Evolutionary conservation across 1,140 invertebrate genomes (phyloP), one percentile per base, ranked within the genome.

Genomic region (Littorina saxatilis): DNA sequence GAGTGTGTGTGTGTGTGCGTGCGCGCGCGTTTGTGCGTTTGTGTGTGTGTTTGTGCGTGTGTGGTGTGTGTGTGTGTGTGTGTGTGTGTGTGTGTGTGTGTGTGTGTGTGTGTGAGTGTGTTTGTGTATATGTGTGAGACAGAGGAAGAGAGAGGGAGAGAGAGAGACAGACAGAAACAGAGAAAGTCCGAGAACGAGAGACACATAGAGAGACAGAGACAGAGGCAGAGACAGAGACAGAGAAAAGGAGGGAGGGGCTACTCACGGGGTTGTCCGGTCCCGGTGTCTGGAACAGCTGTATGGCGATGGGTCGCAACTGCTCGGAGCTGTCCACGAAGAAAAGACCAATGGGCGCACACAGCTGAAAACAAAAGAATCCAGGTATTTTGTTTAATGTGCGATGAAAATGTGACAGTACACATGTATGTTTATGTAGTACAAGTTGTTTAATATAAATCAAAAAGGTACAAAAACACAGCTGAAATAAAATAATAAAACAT

Each of bases 261-360:
- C 91, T 91, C 90, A 94, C 93, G 9, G 92, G 93, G 86, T 94
- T 94, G 52, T 93, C 88, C 17, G 87, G 86, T 27, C 86, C 89
- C 80, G 91, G 92, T 66, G 92, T 70, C 83, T 94, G 93, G 79
- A 91, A 91, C 23, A 94, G 85, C 81, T 94, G 93, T 61, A 94
- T 94, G 1, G 93, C 93, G 40, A 94, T 88, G 9, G 93, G 93
- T 47, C 92, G 83, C 27, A 94, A 83, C 17, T 92, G 87, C 63
- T 91, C 89, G 39, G 93, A 88, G n/a, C 83, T 85, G 70, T 90
- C 90, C 15, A 93, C 80, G 75, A 91, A 92, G 84, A 94, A 94
- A 47, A 94, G 85, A 0, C 91, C 93, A 17, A 94, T 88, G 20
- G 93, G 93, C 79, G 89, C 83, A 81, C 92, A 92, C 17, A 93